Evolutionary conservation across 2,888 invertebrate species (phyloP).

Genomic region (Macrosoma leucophasiata): DNA sequence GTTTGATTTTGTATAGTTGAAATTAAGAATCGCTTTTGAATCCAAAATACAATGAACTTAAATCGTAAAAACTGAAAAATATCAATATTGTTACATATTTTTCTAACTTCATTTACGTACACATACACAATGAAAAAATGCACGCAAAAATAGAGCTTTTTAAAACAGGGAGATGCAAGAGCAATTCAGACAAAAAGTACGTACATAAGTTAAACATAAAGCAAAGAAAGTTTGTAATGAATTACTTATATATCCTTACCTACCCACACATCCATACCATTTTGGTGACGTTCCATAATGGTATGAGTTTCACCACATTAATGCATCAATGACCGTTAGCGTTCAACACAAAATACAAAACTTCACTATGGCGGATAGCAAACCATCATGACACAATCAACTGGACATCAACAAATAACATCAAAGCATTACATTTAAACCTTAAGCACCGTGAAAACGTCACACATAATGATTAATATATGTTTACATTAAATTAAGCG

Average conservation of each 20-base stretch:
- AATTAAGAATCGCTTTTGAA: too few relatives aligned
- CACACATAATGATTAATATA: conserved; percentile 62
- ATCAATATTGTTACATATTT: too few relatives aligned
- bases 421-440: conserved; percentile 38
- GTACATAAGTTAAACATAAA: too few relatives aligned
- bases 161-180: too few relatives aligned
- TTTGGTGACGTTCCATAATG: conserved; percentile 75
- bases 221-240: too few relatives aligned
- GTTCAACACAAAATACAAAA: conserved; percentile 36
- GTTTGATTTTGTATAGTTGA: too few relatives aligned
- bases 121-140: too few relatives aligned
- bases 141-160: too few relatives aligned
- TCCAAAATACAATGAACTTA: too few relatives aligned
- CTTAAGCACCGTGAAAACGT: conserved; percentile 57
- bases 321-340: conserved; percentile 38
- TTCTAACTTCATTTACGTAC: too few relatives aligned
- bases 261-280: conserved; percentile 78
- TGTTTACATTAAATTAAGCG: conserved; percentile 69
- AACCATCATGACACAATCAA: conserved; percentile 42
- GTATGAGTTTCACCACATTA: conserved; percentile 49
- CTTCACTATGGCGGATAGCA: conserved; percentile 36
- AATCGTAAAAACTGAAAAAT: too few relatives aligned
- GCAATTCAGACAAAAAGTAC: too few relatives aligned
- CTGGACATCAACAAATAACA: conserved; percentile 41
- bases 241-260: conserved; percentile 63